Base-by-base conservation (phyloP, 2,113 vertebrate genomes). In the Centropus bengalensis region DNA sequence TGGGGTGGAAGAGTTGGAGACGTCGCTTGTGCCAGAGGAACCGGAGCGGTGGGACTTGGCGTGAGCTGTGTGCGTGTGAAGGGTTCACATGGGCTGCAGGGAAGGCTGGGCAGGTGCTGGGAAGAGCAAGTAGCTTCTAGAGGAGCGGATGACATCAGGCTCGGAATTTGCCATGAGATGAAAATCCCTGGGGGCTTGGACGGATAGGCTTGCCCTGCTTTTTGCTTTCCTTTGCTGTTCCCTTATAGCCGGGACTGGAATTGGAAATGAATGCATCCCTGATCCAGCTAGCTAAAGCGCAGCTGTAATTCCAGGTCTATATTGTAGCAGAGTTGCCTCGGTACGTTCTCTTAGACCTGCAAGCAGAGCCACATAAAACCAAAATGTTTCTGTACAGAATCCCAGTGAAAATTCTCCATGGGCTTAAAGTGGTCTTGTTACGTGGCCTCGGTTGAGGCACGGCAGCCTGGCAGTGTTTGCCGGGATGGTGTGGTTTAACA, bases 91-190 rank as follows among this genome's bases (percentile, higher is more conserved):
- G 14, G 18, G 5, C 32, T 12, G 42, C 13, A 5, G 62, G 70
- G 16, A 26, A 45, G 18, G 1, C n/a, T 4, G 52, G 40, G 66
- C 24, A 24, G 28, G 6, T 13, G 4, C 26, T 49, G 45, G 30
- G 26, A 42, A 40, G 45, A 30, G 2, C 32, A 32, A 16, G 15
- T 27, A 44, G 21, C 7, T 60, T 2, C 32, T 14, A 2, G 22
- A 54, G 11, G 9, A 55, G 73, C 15, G 22, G n/a, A 5, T 9
- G 22, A 1, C 0, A 0, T 28, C 54, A 42, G 51, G 22, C 49
- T 30, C 1, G 1, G 13, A 47, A 86, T 68, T 8, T 0, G 0
- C 17, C 45, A 56, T 23, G 30, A 30, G 11, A 12, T 75, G 58
- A n/a, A 63, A n/a, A 49, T 9, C 58, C 10, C 30, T 40, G 60